A percentile compares a stretch with the other conserved stretches of the same genome.
Evolutionary conservation across 2,797 vertebrate genomes (phyloP).

Genomic region (Allobates femoralis): DNA sequence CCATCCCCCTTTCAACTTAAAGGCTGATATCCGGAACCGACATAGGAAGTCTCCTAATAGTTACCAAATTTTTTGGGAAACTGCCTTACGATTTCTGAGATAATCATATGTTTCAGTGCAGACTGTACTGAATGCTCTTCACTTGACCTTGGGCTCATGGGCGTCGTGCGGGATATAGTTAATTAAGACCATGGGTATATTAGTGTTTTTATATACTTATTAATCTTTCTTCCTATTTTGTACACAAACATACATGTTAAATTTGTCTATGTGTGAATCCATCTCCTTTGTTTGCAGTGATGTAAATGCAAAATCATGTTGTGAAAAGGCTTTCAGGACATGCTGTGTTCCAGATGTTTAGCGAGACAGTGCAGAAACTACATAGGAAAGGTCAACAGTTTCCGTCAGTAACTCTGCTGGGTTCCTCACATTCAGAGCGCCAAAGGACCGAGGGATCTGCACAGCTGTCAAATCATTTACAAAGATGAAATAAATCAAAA

Average conservation of each 20-base stretch:
- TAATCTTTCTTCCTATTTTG: not conserved
- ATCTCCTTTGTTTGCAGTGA: slow-evolving; percentile 75
- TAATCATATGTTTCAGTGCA: slow-evolving; percentile 91
- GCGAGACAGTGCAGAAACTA: slow-evolving; percentile 77
- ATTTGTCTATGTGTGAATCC: slow-evolving; percentile 29
- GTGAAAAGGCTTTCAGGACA: slow-evolving; percentile 82
- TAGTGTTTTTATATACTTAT: not conserved
- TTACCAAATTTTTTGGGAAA: slow-evolving; percentile 93
- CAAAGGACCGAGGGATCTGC: slow-evolving; percentile 75
- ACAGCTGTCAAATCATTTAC: slow-evolving; percentile 80
- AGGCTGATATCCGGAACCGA: slow-evolving; percentile 88
- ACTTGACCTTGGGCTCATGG: slow-evolving; percentile 84
- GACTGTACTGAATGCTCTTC: slow-evolving; percentile 89
- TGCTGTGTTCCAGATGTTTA: slow-evolving; percentile 95
- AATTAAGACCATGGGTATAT: not conserved
- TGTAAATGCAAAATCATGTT: slow-evolving; percentile 89
- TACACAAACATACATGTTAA: not conserved
- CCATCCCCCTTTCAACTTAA: slow-evolving; percentile 74
- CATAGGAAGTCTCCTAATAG: slow-evolving; percentile 96
- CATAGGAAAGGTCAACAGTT: slow-evolving; percentile 76
- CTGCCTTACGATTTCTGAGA: slow-evolving; percentile 77
- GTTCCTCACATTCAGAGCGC: slow-evolving; percentile 78
- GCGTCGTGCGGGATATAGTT: not conserved
- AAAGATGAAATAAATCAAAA: slow-evolving; percentile 63
- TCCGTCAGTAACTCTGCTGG: slow-evolving; percentile 82